Conservation (phyloP, 2,797 vertebrate genomes). For the Enteromius treurensis region DNA sequence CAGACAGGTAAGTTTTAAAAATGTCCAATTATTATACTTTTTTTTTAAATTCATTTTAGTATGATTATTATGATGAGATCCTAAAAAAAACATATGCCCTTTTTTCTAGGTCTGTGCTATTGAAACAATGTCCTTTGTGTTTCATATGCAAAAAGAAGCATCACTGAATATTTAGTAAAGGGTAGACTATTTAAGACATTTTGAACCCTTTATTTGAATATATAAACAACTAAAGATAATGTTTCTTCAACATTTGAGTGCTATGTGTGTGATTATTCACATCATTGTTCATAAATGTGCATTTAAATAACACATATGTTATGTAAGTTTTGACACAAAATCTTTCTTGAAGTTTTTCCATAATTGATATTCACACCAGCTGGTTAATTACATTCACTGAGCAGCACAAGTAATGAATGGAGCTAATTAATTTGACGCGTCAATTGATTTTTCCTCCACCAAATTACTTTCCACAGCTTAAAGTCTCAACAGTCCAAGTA, state of each 20-base stretch:
- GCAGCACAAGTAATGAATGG: conserved; percentile 41
- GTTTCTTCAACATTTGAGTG: not conserved
- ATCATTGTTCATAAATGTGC: not conserved
- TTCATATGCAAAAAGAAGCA: conserved; percentile 1
- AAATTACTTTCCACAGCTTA: conserved; percentile 31
- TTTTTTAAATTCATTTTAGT: too few relatives aligned
- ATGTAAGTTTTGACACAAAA: not conserved
- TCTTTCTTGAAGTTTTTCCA: conserved; percentile 19
- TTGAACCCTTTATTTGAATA: not conserved
- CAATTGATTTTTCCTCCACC: conserved; percentile 47
- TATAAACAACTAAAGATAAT: not conserved
- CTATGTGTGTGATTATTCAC: not conserved
- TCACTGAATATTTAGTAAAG: not conserved
- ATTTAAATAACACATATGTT: not conserved
- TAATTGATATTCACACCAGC: conserved; percentile 43
- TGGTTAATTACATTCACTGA: conserved; percentile 41
- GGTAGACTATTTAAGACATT: not conserved
- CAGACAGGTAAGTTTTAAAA: conserved; percentile 76
- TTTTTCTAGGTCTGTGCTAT: not conserved
- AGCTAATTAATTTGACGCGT: conserved; percentile 41
- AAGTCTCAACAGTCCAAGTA: conserved; percentile 17
- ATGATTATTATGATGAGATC: not conserved
- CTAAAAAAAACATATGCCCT: not conserved
- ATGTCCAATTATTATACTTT: not conserved
- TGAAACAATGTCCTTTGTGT: not conserved